Percentiles rank a stretch among this genome's conserved stretches.
These are phyloP conservation scores for Xanthorhoe designata DNA, from an alignment of 2,888 invertebrate genomes.

Conservation along the genomic window DNA sequence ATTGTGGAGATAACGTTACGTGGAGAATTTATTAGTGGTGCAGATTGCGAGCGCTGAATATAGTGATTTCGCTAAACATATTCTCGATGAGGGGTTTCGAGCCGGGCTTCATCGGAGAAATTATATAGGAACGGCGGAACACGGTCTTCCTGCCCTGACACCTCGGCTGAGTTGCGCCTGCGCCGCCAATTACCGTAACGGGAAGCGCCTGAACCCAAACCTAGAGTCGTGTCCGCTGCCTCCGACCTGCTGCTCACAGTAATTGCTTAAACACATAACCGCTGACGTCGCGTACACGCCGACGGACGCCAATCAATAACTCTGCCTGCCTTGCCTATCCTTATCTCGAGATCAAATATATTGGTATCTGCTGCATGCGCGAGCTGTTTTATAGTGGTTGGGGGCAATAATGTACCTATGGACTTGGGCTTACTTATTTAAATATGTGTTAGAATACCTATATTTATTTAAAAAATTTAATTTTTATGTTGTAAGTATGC, in stretches of 20 bases:
- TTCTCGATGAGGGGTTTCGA: conserved; percentile 64
- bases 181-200: conserved; percentile 74
- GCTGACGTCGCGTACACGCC: conserved; percentile 49
- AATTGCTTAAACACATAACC: conserved; percentile 79
- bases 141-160: conserved; percentile 68
- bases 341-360: conserved; percentile 61
- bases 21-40: conserved; percentile 36
- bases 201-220: conserved; percentile 61
- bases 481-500: not conserved
- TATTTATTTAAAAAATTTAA: not conserved
- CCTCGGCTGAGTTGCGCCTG: conserved; percentile 59
- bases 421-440: conserved; percentile 19
- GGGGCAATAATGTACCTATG: conserved; percentile 27
- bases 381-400: conserved; percentile 40
- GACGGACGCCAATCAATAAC: conserved; percentile 67
- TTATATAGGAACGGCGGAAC: conserved; percentile 68
- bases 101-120: conserved; percentile 59
- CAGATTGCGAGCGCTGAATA: conserved; percentile 37
- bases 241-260: conserved; percentile 56
- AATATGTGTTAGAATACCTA: conserved; percentile 2
- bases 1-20: conserved; percentile 15
- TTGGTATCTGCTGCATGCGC: conserved; percentile 44
- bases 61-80: conserved; percentile 60
- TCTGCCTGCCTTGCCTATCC: conserved; percentile 48
- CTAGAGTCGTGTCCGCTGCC: conserved; percentile 36